Evolutionary conservation across 1,140 invertebrate species (phyloP).

Genomic region (Drosophila burlai): DNA sequence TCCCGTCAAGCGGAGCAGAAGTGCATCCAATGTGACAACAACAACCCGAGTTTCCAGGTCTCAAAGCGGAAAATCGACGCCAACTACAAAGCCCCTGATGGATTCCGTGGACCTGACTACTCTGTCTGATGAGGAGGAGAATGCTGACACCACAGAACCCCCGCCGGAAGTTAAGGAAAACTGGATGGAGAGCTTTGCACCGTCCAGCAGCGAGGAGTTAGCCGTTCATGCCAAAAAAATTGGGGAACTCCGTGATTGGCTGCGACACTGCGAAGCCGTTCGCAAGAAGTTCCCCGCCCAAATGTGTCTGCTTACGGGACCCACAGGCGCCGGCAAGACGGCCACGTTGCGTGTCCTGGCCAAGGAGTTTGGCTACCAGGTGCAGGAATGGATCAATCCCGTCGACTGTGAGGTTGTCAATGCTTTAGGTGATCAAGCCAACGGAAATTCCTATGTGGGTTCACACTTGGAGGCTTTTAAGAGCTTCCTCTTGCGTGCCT

Average conservation of each 20-base stretch:
- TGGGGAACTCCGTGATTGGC: slow-evolving; percentile 87
- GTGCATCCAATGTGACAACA: slow-evolving; percentile 14
- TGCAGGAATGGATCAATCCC: slow-evolving; percentile 91
- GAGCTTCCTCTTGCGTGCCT: slow-evolving; percentile 89
- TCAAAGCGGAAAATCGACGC: slow-evolving; percentile 8
- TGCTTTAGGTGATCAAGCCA: slow-evolving; percentile 59
- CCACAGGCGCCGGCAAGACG: slow-evolving; percentile 91
- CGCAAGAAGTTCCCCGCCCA: slow-evolving; percentile 85
- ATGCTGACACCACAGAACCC: background rate
- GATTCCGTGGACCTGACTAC: slow-evolving; percentile 51
- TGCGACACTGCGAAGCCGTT: slow-evolving; percentile 79
- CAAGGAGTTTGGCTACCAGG: slow-evolving; percentile 86
- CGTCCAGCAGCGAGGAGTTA: slow-evolving; percentile 86
- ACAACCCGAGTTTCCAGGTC: slow-evolving; percentile 4
- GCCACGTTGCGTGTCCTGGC: slow-evolving; percentile 87
- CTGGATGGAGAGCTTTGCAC: slow-evolving; percentile 87
- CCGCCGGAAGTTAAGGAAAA: slow-evolving; percentile 58
- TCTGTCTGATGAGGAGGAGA: slow-evolving; percentile 6
- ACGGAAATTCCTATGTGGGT: slow-evolving; percentile 83
- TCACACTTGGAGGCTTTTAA: slow-evolving; percentile 89
- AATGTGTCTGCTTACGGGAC: slow-evolving; percentile 89
- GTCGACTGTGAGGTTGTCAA: slow-evolving; percentile 86
- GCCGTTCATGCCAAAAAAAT: slow-evolving; percentile 88
- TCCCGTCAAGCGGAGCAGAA: slow-evolving; percentile 52
- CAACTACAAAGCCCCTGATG: background rate